These are phyloP conservation scores for Opisthocomus hoazin DNA, from an alignment of 2,113 vertebrate genomes.

Conservation along the genomic window DNA sequence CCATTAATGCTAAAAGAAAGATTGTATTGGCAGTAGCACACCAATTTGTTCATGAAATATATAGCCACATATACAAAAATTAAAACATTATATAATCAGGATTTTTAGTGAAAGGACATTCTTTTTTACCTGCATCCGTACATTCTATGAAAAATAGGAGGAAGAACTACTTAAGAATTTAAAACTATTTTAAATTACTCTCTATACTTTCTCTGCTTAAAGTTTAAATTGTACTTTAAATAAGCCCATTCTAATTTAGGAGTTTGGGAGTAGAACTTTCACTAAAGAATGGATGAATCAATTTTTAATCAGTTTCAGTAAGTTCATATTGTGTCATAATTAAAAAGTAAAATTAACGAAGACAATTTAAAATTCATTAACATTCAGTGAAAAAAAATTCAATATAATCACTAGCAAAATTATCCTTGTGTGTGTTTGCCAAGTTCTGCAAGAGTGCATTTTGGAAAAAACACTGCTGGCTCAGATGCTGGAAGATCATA, in stretches of 20 bases:
- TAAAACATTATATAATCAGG: neutral
- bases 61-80: neutral
- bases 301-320: conserved; percentile 6
- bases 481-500: neutral
- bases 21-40: neutral
- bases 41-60: neutral
- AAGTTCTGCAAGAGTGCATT: neutral
- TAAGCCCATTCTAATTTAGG: neutral
- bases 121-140: neutral
- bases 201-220: neutral
- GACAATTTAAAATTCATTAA: conserved; percentile 35
- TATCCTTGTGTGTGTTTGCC: neutral
- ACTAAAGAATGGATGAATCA: neutral
- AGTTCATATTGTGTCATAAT: neutral
- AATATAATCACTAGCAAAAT: neutral
- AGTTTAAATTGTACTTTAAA: neutral
- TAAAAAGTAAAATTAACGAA: conserved; percentile 22
- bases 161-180: neutral
- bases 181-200: neutral
- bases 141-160: neutral
- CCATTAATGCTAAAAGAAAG: neutral
- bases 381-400: neutral
- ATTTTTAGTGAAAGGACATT: neutral
- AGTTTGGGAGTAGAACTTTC: neutral
- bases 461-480: neutral